Conservation (phyloP, 2,888 invertebrate genomes). For the Phengaris alcon region DNA sequence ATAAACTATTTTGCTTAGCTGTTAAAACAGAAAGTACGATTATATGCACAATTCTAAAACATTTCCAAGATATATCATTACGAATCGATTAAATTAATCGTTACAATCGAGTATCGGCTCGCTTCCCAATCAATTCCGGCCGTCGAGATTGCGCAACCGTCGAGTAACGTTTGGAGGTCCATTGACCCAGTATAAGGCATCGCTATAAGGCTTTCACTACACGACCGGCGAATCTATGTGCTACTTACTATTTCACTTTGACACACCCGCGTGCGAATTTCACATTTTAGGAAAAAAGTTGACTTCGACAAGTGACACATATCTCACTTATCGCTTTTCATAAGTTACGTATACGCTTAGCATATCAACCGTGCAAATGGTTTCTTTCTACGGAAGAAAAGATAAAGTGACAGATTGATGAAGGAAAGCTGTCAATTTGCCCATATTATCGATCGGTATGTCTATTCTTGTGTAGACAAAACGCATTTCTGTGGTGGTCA, state of each 20-base stretch:
- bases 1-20: too few relatives aligned
- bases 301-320: background rate
- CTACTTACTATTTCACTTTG: background rate
- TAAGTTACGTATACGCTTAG: too few relatives aligned
- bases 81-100: background rate
- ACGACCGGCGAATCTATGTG: background rate
- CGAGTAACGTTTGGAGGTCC: slow-evolving; percentile 5
- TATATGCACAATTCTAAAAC: background rate
- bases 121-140: background rate
- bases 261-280: background rate
- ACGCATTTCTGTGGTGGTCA: too few relatives aligned
- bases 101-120: slow-evolving; percentile 4
- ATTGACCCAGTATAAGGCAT: slow-evolving; percentile 3
- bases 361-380: too few relatives aligned
- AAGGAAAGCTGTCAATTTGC: too few relatives aligned
- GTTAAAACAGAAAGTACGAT: background rate
- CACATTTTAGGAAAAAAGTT: background rate
- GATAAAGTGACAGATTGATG: too few relatives aligned
- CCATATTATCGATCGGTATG: too few relatives aligned
- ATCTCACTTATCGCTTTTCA: too few relatives aligned
- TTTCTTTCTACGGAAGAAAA: too few relatives aligned
- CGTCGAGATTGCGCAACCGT: background rate
- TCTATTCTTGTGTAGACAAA: too few relatives aligned
- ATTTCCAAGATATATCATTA: background rate
- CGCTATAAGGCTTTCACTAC: background rate